A percentile compares a stretch with the other conserved stretches of the same genome.
Evolutionary conservation across 2,888 invertebrate genomes (phyloP).

Genomic region (Corbicula japonica): DNA sequence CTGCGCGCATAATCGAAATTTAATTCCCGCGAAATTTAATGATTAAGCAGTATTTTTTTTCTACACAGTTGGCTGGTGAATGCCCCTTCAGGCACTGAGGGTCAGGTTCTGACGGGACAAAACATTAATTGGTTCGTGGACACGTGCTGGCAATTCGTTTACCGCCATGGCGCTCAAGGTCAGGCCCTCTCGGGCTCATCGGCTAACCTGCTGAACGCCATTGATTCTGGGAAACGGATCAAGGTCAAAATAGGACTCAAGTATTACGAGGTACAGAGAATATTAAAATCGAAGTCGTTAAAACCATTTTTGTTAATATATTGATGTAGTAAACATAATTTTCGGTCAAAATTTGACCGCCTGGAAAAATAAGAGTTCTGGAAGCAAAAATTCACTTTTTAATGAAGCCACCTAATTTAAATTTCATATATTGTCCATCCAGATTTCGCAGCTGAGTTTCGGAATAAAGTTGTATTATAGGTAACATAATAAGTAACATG

Average conservation of each 20-base stretch:
- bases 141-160: slow-evolving; percentile 12
- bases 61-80: slow-evolving; percentile 10
- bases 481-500: no score
- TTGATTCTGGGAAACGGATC: neutral
- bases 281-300: neutral
- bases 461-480: no score
- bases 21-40: neutral
- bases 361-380: no score
- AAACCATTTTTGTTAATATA: no score
- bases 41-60: neutral
- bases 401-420: no score
- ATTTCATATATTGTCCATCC: no score
- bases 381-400: no score
- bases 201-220: neutral
- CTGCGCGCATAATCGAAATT: neutral
- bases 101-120: neutral
- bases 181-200: neutral
- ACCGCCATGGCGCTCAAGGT: neutral
- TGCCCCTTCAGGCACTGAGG: neutral
- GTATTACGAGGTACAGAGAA: slow-evolving; percentile 9
- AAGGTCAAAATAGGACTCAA: slow-evolving; percentile 2
- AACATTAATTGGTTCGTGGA: slow-evolving; percentile 15
- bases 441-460: no score
- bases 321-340: no score
- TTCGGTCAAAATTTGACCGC: no score